Conservation (phyloP, 2,797 vertebrate species). For the Clarias pachynema region DNA sequence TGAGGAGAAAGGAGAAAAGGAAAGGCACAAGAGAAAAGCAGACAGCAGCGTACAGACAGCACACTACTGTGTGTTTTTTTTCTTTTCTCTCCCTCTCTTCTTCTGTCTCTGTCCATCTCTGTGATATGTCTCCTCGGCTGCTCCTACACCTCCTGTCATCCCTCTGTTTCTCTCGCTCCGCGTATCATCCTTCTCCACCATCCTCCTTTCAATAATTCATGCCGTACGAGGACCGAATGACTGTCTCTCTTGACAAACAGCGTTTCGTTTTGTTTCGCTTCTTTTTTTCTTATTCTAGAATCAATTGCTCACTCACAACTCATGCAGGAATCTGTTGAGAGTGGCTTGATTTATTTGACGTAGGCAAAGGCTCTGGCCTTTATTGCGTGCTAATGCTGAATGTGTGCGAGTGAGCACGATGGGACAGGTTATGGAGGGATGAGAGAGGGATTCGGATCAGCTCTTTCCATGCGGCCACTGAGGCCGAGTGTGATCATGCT, state of each 20-base stretch:
- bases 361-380: slow-evolving; percentile 33
- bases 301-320: slow-evolving; percentile 40
- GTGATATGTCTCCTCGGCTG: slow-evolving; percentile 50
- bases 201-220: slow-evolving; percentile 61
- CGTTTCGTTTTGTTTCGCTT: slow-evolving; percentile 47
- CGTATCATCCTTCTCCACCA: slow-evolving; percentile 55
- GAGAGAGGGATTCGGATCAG: slow-evolving; percentile 45
- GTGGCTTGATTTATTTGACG: slow-evolving; percentile 35
- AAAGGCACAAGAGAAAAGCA: slow-evolving; percentile 45
- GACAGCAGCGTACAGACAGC: slow-evolving; percentile 42
- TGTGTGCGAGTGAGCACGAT: slow-evolving; percentile 23
- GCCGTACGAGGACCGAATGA: slow-evolving; percentile 54
- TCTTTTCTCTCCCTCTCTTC: slow-evolving; percentile 36
- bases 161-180: slow-evolving; percentile 47
- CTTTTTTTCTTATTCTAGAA: slow-evolving; percentile 43
- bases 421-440: neutral
- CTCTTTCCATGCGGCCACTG: slow-evolving; percentile 54
- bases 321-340: slow-evolving; percentile 47
- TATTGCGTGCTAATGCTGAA: slow-evolving; percentile 46
- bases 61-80: slow-evolving; percentile 40
- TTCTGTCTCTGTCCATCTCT: slow-evolving; percentile 48
- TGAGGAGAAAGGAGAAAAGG: slow-evolving; percentile 40
- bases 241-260: slow-evolving; percentile 60
- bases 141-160: slow-evolving; percentile 54
- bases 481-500: slow-evolving; percentile 58